A percentile compares a stretch with the other conserved stretches of the same genome.
These are phyloP conservation scores for Dusona sp. DNA, from an alignment of 2,888 invertebrate genomes.

Conservation along the genomic window DNA sequence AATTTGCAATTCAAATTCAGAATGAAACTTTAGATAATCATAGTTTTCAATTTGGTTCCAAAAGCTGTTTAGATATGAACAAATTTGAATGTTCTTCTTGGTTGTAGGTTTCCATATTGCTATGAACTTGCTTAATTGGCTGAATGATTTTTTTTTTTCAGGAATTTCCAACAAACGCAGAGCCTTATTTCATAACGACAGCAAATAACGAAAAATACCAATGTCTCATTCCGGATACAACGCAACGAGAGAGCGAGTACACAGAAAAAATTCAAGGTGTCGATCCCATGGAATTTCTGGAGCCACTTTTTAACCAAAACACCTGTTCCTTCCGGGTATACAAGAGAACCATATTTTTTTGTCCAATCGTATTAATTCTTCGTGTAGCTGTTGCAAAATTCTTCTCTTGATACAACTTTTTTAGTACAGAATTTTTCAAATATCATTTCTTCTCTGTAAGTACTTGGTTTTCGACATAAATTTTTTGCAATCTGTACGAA, in stretches of 20 bases:
- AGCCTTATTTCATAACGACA: slow-evolving; percentile 90
- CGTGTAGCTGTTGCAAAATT: background rate
- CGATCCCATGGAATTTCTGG: slow-evolving; percentile 91
- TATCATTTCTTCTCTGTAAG: background rate
- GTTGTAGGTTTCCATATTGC: background rate
- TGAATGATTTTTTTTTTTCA: slow-evolving; percentile 67
- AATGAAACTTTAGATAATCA: too few relatives aligned
- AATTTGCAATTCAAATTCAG: too few relatives aligned
- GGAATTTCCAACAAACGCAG: slow-evolving; percentile 83
- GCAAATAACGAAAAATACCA: slow-evolving; percentile 93
- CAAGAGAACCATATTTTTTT: slow-evolving; percentile 14
- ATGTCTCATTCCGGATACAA: slow-evolving; percentile 91
- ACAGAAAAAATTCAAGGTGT: slow-evolving; percentile 90
- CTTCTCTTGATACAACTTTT: background rate
- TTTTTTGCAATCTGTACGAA: too few relatives aligned
- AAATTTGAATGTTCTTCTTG: background rate
- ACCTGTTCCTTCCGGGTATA: slow-evolving; percentile 92
- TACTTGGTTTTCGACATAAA: background rate
- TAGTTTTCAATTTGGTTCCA: too few relatives aligned
- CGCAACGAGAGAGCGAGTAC: slow-evolving; percentile 85
- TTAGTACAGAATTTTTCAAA: background rate
- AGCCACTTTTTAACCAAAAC: slow-evolving; percentile 91
- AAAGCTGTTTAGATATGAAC: background rate
- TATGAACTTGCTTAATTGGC: background rate
- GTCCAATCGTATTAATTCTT: background rate